Evolutionary conservation across 1,140 invertebrate genomes (phyloP).

Genomic region (Chlorops oryzae): DNA sequence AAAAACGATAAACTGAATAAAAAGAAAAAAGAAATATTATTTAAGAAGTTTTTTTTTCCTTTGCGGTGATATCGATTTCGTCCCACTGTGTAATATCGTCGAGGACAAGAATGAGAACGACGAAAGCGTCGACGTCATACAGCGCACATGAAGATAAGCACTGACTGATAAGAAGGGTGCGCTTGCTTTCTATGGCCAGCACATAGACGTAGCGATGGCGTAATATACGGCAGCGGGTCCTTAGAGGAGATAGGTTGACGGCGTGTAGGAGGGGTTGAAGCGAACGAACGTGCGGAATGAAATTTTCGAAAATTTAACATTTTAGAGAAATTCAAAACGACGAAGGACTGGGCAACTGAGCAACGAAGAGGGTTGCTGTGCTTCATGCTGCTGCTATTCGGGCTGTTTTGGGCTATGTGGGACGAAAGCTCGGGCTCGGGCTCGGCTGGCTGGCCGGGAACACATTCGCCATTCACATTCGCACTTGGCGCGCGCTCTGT

Average conservation of each 20-base stretch:
- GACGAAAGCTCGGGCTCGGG: too few relatives aligned
- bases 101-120: background rate
- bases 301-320: constrained; percentile 34
- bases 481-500: background rate
- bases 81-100: too few relatives aligned
- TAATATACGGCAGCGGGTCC: too few relatives aligned
- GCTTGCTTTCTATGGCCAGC: too few relatives aligned
- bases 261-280: too few relatives aligned
- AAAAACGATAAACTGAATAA: background rate
- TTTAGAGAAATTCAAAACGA: constrained; percentile 31
- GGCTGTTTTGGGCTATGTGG: background rate
- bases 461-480: background rate
- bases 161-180: background rate
- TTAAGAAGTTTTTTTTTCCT: too few relatives aligned
- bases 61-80: too few relatives aligned
- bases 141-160: constrained; percentile 6
- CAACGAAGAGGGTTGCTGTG: background rate
- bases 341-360: constrained; percentile 9
- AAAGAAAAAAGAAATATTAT: background rate
- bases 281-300: background rate
- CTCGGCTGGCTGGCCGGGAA: background rate
- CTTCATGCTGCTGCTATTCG: background rate
- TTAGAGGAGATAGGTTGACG: too few relatives aligned
- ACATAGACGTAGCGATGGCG: too few relatives aligned
- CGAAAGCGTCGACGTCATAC: background rate